A percentile compares a stretch with the other conserved stretches of the same genome.
Conservation (phyloP, 2,797 vertebrate genomes). For the Bucorvus abyssinicus region DNA sequence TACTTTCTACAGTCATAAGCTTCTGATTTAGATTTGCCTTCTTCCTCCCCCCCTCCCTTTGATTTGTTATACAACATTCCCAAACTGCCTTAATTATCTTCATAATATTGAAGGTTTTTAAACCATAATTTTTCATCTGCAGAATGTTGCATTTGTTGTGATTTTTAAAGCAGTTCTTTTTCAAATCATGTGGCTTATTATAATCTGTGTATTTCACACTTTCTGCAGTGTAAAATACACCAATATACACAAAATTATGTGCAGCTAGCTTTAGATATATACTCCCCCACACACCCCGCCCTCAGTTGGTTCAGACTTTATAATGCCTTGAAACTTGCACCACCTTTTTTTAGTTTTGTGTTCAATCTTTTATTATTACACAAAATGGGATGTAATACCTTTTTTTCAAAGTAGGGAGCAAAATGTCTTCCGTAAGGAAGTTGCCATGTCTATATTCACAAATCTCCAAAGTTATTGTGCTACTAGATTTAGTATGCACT, state of each 20-base stretch:
- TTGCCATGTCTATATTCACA: not conserved
- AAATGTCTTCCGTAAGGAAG: not conserved
- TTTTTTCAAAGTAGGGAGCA: not conserved
- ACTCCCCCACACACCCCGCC: not conserved
- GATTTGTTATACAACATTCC: not conserved
- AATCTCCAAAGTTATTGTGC: not conserved
- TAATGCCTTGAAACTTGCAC: not conserved
- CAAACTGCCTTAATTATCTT: not conserved
- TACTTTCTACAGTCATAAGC: not conserved
- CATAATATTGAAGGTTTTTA: not conserved
- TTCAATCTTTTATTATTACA: not conserved
- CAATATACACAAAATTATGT: not conserved
- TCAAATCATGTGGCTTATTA: not conserved
- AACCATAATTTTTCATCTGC: not conserved
- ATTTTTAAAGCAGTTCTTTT: not conserved
- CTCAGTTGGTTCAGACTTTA: not conserved
- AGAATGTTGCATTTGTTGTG: not conserved
- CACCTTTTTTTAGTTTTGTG: not conserved
- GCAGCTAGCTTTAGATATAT: not conserved
- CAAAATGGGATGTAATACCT: not conserved
- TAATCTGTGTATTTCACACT: not conserved
- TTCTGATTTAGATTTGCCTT: not conserved
- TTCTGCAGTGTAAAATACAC: not conserved
- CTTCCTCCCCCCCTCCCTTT: accelerated
- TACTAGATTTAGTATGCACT: not conserved